Conservation (phyloP, 2,888 invertebrate genomes). For the Cheilosia pagana region DNA sequence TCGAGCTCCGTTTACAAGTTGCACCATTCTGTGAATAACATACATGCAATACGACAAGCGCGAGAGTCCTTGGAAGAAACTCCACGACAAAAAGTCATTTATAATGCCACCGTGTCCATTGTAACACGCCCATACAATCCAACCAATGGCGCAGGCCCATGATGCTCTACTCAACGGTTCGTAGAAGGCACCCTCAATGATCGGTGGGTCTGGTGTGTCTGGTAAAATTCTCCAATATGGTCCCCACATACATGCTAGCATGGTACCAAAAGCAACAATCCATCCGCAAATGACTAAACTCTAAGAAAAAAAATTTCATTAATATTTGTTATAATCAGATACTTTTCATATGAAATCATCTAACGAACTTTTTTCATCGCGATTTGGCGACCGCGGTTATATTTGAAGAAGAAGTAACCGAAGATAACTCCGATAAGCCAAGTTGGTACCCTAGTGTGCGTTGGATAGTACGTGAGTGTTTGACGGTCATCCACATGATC, state of each 20-base stretch:
- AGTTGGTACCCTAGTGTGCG: constrained; percentile 82
- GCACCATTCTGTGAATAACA: constrained; percentile 81
- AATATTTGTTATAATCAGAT: neutral
- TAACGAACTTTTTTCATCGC: constrained; percentile 77
- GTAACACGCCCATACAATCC: constrained; percentile 83
- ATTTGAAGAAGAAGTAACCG: constrained; percentile 82
- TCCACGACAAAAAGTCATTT: constrained; percentile 81
- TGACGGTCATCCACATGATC: constrained; percentile 80
- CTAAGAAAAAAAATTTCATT: constrained; percentile 9
- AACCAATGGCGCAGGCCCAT: constrained; percentile 81
- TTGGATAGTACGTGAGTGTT: constrained; percentile 81
- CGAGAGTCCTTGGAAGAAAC: constrained; percentile 81
- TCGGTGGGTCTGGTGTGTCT: constrained; percentile 77
- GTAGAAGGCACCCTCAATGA: constrained; percentile 81
- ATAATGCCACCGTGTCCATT: constrained; percentile 82
- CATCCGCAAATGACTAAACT: constrained; percentile 80
- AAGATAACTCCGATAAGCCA: constrained; percentile 83
- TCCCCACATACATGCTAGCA: constrained; percentile 81
- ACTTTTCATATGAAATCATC: too few species aligned
- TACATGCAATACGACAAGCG: constrained; percentile 82
- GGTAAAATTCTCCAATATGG: constrained; percentile 81
- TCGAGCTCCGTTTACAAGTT: constrained; percentile 80
- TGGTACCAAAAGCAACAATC: constrained; percentile 79
- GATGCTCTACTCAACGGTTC: constrained; percentile 81
- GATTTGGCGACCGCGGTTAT: constrained; percentile 80